Evolutionary conservation across 2,888 invertebrate genomes (phyloP).

Genomic region (Torymus auratus): DNA sequence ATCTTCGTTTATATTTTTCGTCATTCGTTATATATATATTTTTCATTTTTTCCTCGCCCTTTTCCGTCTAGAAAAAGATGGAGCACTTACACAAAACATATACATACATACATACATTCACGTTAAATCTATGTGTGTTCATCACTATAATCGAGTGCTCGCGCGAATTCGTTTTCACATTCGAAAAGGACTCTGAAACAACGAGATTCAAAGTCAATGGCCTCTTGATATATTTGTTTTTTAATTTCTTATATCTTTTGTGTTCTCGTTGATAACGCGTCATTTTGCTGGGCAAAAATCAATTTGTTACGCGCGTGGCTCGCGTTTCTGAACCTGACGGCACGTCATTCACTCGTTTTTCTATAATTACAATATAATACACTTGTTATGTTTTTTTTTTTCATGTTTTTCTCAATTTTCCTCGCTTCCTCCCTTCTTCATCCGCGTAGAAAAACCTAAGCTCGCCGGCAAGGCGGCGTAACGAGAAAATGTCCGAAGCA

Average conservation of each 20-base stretch:
- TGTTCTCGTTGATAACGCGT: neutral
- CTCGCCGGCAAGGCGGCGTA: neutral
- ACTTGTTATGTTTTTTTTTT: slow-evolving; percentile 28
- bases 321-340: slow-evolving; percentile 17
- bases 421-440: too few species aligned
- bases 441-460: neutral
- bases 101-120: slow-evolving; percentile 25
- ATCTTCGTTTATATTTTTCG: slow-evolving; percentile 55
- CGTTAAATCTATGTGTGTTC: slow-evolving; percentile 40
- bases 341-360: slow-evolving; percentile 20
- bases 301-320: slow-evolving; percentile 39
- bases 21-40: slow-evolving; percentile 32
- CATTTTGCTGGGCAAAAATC: slow-evolving; percentile 3
- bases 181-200: slow-evolving; percentile 48
- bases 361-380: slow-evolving; percentile 60
- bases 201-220: slow-evolving; percentile 56
- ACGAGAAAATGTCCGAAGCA: slow-evolving; percentile 41
- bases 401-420: neutral
- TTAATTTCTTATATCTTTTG: neutral
- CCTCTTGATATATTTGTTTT: slow-evolving; percentile 46
- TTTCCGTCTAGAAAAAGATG: slow-evolving; percentile 42
- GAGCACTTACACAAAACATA: slow-evolving; percentile 45
- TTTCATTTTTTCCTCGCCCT: slow-evolving; percentile 27
- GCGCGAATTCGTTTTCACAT: slow-evolving; percentile 41
- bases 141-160: slow-evolving; percentile 43